Evolutionary conservation across 2,888 invertebrate species (phyloP).

Genomic region (Branchipolynoe longqiensis): DNA sequence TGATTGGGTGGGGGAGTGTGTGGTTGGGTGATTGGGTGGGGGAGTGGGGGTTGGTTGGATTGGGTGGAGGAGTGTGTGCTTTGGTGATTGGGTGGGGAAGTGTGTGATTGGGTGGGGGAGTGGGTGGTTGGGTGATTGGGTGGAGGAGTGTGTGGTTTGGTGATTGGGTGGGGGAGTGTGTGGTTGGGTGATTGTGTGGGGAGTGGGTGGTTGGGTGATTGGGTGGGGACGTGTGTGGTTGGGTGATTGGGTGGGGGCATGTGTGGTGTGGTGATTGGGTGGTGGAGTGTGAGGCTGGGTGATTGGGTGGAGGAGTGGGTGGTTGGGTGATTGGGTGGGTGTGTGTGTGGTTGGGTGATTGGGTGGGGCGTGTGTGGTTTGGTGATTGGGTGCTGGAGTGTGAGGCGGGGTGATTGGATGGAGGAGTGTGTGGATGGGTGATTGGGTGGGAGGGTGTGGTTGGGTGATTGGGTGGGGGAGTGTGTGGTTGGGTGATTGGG

Average conservation of each 20-base stretch:
- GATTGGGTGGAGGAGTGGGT: not conserved
- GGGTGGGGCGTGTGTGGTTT: not conserved
- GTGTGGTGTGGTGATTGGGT: not conserved
- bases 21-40: too few relatives aligned
- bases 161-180: not conserved
- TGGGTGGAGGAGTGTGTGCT: too few relatives aligned
- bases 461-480: not conserved
- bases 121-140: not conserved
- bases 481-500: not conserved
- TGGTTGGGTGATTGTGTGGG: not conserved
- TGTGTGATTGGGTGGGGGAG: not conserved
- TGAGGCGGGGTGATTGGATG: not conserved
- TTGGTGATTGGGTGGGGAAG: too few relatives aligned
- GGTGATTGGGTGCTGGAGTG: not conserved
- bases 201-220: too few relatives aligned
- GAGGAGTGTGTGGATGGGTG: not conserved
- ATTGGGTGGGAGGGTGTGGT: not conserved
- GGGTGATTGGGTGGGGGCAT: too few relatives aligned
- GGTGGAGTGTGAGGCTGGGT: not conserved
- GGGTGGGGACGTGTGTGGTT: too few relatives aligned
- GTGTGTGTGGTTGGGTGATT: not conserved
- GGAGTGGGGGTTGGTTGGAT: too few relatives aligned
- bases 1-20: too few relatives aligned
- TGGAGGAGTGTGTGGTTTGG: not conserved
- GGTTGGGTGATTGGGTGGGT: not conserved